These are phyloP conservation scores for Phymorhynchus buccinoides DNA, from an alignment of 1,140 invertebrate genomes.

Conservation along the genomic window DNA sequence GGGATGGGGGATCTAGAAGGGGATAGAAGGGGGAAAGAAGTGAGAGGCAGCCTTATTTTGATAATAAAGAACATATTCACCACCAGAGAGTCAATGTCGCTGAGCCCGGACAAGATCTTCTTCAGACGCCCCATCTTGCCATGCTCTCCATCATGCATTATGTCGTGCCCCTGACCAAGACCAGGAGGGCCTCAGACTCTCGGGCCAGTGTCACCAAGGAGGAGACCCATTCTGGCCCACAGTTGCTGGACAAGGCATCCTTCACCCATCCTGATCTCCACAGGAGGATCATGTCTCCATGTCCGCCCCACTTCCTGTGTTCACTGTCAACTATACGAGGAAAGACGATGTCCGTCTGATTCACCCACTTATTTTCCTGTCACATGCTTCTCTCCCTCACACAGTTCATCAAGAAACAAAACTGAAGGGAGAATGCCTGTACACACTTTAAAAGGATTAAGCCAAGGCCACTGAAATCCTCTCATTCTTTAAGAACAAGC, in stretches of 20 bases:
- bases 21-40: neutral
- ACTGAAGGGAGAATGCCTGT: neutral
- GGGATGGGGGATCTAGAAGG: too few species aligned
- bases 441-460: neutral
- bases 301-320: neutral
- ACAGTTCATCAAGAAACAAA: neutral
- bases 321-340: neutral
- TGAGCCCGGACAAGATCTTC: constrained; percentile 56
- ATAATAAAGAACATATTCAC: constrained; percentile 41
- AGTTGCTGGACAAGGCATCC: neutral
- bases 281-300: neutral
- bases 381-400: neutral
- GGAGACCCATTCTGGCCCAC: neutral
- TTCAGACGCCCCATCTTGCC: constrained; percentile 56
- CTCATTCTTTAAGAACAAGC: neutral
- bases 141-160: constrained; percentile 54
- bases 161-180: neutral
- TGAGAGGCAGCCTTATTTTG: neutral
- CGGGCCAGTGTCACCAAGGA: neutral
- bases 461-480: too few species aligned
- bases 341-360: neutral
- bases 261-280: neutral
- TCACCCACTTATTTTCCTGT: neutral
- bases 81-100: constrained; percentile 59
- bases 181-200: neutral